phyloP scores from a whole-genome alignment of 2,797 vertebrate genomes.

The Helostoma temminkii region DNA sequence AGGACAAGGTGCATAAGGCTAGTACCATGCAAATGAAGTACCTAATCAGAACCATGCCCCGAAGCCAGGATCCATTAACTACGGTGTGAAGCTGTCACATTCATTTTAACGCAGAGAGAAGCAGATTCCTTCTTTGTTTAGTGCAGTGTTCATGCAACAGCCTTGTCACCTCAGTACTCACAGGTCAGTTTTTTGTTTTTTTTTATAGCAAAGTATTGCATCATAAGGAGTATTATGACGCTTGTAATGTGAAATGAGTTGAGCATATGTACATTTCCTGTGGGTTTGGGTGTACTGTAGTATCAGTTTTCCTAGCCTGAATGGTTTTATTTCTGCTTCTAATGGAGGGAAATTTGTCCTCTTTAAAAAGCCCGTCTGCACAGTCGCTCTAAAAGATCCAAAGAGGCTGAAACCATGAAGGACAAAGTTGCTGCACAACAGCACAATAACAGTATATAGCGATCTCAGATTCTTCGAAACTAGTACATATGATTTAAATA shows the following conservation, averaged over 20 bases:
- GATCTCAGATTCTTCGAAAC: background rate
- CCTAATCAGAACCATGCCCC: conserved; percentile 29
- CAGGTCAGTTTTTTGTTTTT: conserved; percentile 8
- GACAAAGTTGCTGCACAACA: background rate
- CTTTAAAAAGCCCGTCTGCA: conserved; percentile 8
- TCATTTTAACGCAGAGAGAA: conserved; percentile 1
- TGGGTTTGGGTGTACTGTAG: background rate
- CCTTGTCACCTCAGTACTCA: conserved; percentile 10
- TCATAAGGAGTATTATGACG: background rate
- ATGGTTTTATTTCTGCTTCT: conserved; percentile 12
- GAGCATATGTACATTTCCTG: background rate
- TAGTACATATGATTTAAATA: background rate
- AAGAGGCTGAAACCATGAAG: conserved; percentile 6
- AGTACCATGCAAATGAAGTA: conserved; percentile 25
- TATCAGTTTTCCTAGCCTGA: background rate
- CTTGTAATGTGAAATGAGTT: background rate
- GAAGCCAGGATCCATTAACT: conserved; percentile 13
- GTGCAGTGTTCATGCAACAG: conserved; percentile 7
- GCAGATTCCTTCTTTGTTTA: background rate
- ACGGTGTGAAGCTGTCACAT: conserved; percentile 2
- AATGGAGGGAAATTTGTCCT: conserved; percentile 6
- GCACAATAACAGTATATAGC: background rate
- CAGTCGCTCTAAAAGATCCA: conserved; percentile 3
- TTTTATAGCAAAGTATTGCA: background rate
- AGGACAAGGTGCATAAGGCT: conserved; percentile 15